phyloP scores from a whole-genome alignment of 1,140 invertebrate species.

The Arctopsyche grandis region DNA sequence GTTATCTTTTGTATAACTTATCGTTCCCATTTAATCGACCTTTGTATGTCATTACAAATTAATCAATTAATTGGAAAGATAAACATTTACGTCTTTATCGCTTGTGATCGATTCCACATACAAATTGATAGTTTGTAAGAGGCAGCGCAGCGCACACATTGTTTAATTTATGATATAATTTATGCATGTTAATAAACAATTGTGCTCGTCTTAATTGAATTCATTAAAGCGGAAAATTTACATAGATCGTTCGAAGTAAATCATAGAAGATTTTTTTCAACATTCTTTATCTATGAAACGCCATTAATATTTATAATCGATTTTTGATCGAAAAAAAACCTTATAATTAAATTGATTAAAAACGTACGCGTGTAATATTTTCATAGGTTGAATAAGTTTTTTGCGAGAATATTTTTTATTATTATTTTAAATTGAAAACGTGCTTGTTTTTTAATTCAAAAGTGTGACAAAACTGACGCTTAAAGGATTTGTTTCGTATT shows the following conservation, averaged over 20 bases:
- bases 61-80: too few species aligned
- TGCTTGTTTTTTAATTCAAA: too few species aligned
- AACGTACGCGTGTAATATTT: background rate
- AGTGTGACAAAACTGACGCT: too few species aligned
- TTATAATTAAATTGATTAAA: slow-evolving; percentile 26
- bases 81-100: background rate
- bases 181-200: slow-evolving; percentile 26
- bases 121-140: background rate
- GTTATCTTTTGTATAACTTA: too few species aligned
- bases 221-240: slow-evolving; percentile 24
- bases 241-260: slow-evolving; percentile 9
- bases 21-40: too few species aligned
- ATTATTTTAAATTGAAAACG: too few species aligned
- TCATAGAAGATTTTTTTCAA: background rate
- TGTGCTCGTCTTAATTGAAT: slow-evolving; percentile 25
- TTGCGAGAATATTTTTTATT: background rate
- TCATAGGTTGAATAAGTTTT: background rate
- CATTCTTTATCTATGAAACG: background rate
- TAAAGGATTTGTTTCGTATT: too few species aligned
- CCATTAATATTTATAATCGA: slow-evolving; percentile 27
- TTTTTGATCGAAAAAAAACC: background rate
- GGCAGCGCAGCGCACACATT: too few species aligned
- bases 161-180: too few species aligned
- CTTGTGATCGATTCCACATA: background rate
- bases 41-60: too few species aligned